Conservation (phyloP, 2,113 vertebrate genomes). For the Romanogobio albipinnatus region DNA sequence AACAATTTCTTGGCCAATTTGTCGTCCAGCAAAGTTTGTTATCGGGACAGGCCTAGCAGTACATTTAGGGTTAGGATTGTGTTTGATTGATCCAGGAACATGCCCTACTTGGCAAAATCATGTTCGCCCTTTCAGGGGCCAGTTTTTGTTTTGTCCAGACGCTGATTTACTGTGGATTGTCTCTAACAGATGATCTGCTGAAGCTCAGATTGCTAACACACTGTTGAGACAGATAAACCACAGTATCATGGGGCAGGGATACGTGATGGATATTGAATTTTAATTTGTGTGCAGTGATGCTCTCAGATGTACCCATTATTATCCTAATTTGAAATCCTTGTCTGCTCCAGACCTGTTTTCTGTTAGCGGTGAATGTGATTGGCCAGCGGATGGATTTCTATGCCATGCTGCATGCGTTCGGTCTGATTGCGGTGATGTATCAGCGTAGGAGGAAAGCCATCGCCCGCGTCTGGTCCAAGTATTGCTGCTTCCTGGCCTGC, state of each 20-base stretch:
- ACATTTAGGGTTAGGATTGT: too few species aligned
- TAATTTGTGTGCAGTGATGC: neutral
- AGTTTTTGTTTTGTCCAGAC: neutral
- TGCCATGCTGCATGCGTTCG: constrained; percentile 92
- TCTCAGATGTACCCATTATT: neutral
- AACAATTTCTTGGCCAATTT: too few species aligned
- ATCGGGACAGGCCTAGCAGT: too few species aligned
- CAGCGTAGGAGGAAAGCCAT: constrained; percentile 94
- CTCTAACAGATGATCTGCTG: neutral
- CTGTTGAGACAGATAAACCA: neutral
- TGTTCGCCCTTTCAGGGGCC: neutral
- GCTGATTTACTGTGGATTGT: neutral
- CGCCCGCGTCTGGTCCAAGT: constrained; percentile 96
- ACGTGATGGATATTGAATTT: neutral
- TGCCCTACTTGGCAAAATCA: neutral
- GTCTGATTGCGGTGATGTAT: constrained; percentile 88
- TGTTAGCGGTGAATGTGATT: constrained; percentile 92
- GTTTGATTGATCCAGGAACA: too few species aligned
- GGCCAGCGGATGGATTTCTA: constrained; percentile 99
- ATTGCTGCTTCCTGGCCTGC: constrained; percentile 94
- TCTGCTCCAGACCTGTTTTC: constrained; percentile 88
- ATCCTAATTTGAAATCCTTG: neutral
- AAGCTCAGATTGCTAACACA: constrained; percentile 4
- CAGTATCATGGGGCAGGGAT: neutral
- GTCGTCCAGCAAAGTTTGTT: too few species aligned